These are phyloP conservation scores for Operophtera brumata DNA, from an alignment of 2,888 invertebrate species.

Conservation along the genomic window DNA sequence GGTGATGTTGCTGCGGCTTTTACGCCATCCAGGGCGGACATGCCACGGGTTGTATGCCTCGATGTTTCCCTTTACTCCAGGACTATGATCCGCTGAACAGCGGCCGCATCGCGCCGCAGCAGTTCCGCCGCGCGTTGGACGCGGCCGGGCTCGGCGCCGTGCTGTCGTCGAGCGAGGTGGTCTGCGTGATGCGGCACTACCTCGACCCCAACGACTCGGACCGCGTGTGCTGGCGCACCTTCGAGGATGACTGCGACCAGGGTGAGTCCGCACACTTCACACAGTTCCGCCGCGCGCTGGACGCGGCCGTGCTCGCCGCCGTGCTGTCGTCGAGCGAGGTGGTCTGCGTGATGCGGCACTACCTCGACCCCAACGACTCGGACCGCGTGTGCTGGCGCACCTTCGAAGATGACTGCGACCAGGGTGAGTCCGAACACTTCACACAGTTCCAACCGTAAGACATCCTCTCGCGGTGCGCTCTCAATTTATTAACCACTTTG, in stretches of 20 bases:
- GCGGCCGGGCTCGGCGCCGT: conserved; percentile 82
- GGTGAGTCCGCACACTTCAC: conserved; percentile 66
- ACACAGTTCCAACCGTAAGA: neutral
- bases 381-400: conserved; percentile 86
- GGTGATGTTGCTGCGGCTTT: neutral
- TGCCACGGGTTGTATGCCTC: too few relatives aligned
- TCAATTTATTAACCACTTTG: too few relatives aligned
- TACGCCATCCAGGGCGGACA: too few relatives aligned
- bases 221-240: conserved; percentile 87
- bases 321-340: conserved; percentile 83
- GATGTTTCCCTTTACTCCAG: too few relatives aligned
- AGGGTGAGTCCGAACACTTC: conserved; percentile 67
- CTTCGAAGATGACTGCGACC: conserved; percentile 89
- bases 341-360: conserved; percentile 82
- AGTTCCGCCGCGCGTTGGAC: conserved; percentile 86
- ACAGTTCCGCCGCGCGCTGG: conserved; percentile 87
- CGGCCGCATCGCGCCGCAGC: conserved; percentile 85
- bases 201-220: conserved; percentile 85
- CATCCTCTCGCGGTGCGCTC: too few relatives aligned
- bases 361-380: conserved; percentile 86
- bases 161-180: conserved; percentile 82
- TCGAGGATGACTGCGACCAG: conserved; percentile 89
- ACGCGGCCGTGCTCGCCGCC: conserved; percentile 83
- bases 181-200: conserved; percentile 84
- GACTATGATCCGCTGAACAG: conserved; percentile 85